Percentiles rank a stretch among this genome's conserved stretches.
Conservation (phyloP, 2,888 invertebrate genomes). For the Athalia circularis region DNA sequence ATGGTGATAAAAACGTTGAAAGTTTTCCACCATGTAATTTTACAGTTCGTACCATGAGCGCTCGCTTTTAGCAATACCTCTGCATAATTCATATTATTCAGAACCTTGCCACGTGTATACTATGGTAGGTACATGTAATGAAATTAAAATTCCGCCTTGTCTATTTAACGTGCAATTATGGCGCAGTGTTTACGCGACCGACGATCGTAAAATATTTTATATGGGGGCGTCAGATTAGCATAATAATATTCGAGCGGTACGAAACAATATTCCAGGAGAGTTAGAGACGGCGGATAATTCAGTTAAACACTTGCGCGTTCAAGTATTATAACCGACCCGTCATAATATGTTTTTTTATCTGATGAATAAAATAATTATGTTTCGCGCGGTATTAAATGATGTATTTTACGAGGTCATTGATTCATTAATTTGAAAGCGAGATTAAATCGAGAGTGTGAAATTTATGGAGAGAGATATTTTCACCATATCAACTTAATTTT, state of each 20-base stretch:
- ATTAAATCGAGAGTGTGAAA: too few species aligned
- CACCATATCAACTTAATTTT: not conserved
- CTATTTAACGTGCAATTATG: constrained; percentile 37
- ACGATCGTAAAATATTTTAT: constrained; percentile 37
- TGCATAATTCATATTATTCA: constrained; percentile 29
- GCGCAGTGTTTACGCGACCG: constrained; percentile 39
- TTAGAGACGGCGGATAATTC: constrained; percentile 57
- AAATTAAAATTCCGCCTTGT: constrained; percentile 30
- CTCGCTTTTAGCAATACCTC: not conserved
- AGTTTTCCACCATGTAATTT: not conserved
- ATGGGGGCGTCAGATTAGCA: constrained; percentile 38
- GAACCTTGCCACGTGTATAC: not conserved
- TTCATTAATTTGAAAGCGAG: too few species aligned
- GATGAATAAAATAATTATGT: not conserved
- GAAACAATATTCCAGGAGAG: constrained; percentile 33
- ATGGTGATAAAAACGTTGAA: not conserved
- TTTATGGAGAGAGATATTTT: too few species aligned
- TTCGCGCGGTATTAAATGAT: too few species aligned
- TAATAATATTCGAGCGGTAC: constrained; percentile 43
- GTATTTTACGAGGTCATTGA: too few species aligned
- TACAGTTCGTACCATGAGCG: not conserved
- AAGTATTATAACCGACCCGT: constrained; percentile 59
- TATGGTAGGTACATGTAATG: constrained; percentile 4
- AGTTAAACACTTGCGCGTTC: constrained; percentile 61
- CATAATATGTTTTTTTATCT: constrained; percentile 60